Base-by-base conservation (phyloP, 2,888 invertebrate genomes). In the Latrodectus elegans region DNA sequence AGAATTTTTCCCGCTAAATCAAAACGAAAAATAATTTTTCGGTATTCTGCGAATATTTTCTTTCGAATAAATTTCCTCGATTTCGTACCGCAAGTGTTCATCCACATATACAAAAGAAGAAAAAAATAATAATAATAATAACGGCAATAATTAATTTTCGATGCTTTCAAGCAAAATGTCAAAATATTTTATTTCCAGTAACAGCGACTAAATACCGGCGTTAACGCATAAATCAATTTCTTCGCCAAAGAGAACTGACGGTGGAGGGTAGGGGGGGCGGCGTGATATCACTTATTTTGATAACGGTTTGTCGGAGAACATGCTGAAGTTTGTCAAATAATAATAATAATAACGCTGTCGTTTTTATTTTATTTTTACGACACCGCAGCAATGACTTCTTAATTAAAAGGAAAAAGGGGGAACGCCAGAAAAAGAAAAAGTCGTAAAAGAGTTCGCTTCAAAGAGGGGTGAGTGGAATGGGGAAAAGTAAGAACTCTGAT, bases 361-460 rank as follows among this genome's bases (percentile, higher is more conserved):
- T 86, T 86, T 80, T 87, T 87, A 87, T 77, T 87, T 81, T 87
- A 81, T 81, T 87, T 87, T 87, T 87, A 84, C 84, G 77, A 49
- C 80, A 49, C 67, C 81, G 71, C 53, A 22, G 77, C 76, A 87
- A 87, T 80, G 86, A 77, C 77, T 82, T 82, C 86, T 87, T 87
- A 87, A 87, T 87, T 87, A 87, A 87, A 87, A 87, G 81, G 81
- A 75, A 84, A 77, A 71, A 53, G 77, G 82, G 81, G 81, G 12
- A 60, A 11, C 14, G n/a, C 4, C 15, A 60, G n/a, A 60, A n/a
- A 60, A 60, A 60, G 60, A 67, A 83, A 64, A 75, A 67, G 80
- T 86, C 80, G 85, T 86, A 86, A 86, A 86, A 75, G 80, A 70
- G 49, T 22, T 8, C 65, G 64, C 38, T 38, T 38, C 4, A 38